These are phyloP conservation scores for Melipona beecheii DNA, from an alignment of 2,888 invertebrate genomes.

Conservation along the genomic window DNA sequence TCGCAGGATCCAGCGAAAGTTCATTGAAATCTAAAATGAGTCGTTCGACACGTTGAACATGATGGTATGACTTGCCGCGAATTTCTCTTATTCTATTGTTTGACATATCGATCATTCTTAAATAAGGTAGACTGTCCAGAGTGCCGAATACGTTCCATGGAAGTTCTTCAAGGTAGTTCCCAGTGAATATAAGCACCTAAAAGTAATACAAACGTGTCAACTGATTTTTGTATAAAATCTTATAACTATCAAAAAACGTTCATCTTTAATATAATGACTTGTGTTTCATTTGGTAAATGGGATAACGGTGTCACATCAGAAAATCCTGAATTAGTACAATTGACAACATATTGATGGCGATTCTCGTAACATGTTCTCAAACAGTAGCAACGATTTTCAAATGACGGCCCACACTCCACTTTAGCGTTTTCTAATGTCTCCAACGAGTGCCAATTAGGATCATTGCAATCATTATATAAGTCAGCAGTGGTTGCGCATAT, in stretches of 20 bases:
- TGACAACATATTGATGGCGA: slow-evolving; percentile 87
- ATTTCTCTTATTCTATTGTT: slow-evolving; percentile 90
- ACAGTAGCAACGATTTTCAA: slow-evolving; percentile 86
- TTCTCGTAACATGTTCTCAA: slow-evolving; percentile 85
- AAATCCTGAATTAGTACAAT: slow-evolving; percentile 89
- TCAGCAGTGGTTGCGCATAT: slow-evolving; percentile 46
- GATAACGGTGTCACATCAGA: slow-evolving; percentile 86
- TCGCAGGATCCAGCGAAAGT: slow-evolving; percentile 87
- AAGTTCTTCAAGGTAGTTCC: slow-evolving; percentile 88
- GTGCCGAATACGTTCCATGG: slow-evolving; percentile 90
- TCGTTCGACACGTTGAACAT: slow-evolving; percentile 88
- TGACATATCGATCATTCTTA: slow-evolving; percentile 90
- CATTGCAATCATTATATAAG: slow-evolving; percentile 60
- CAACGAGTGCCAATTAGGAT: slow-evolving; percentile 77
- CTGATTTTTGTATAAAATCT: neutral
- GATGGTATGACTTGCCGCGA: slow-evolving; percentile 90
- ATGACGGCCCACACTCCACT: slow-evolving; percentile 84
- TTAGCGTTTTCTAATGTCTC: slow-evolving; percentile 72
- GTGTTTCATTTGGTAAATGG: slow-evolving; percentile 87
- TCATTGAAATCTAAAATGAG: slow-evolving; percentile 90
- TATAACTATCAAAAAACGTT: neutral
- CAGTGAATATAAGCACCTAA: slow-evolving; percentile 89
- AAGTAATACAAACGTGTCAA: neutral
- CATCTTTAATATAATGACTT: slow-evolving; percentile 77
- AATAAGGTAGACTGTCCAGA: slow-evolving; percentile 85